Evolutionary conservation across 2,113 vertebrate genomes (phyloP).

Genomic region (Melanerpes formicivorus): DNA sequence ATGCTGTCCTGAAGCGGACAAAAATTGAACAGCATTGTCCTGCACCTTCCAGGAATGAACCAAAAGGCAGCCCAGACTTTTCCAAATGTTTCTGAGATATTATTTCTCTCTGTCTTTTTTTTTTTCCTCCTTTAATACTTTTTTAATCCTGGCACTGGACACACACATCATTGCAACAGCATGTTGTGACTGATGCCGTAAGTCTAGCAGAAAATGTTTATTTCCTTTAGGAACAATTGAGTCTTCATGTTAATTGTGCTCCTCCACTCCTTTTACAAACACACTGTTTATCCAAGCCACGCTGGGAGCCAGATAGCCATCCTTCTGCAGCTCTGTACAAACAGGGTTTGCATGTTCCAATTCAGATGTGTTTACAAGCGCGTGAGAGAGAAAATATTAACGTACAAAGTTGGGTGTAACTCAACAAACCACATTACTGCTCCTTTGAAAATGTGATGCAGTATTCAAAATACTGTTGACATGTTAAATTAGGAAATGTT

Average conservation of each 20-base stretch:
- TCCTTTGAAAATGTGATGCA: conserved; percentile 25
- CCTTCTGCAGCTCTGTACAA: background rate
- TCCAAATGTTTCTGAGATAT: background rate
- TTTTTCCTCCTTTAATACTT: background rate
- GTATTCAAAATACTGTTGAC: conserved; percentile 41
- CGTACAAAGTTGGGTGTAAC: conserved; percentile 2
- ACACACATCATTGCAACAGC: background rate
- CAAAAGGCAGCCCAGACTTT: background rate
- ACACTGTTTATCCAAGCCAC: background rate
- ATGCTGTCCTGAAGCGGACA: background rate
- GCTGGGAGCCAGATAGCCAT: background rate
- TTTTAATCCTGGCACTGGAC: background rate
- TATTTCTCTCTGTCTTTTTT: background rate
- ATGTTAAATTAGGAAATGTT: conserved; percentile 15
- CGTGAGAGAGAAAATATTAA: conserved; percentile 15
- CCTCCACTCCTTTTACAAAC: background rate
- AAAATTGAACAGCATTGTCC: background rate
- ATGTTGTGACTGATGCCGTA: background rate
- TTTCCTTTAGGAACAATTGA: background rate
- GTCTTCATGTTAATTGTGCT: background rate
- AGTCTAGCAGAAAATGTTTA: background rate
- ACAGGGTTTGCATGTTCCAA: background rate
- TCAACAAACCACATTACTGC: conserved; percentile 17
- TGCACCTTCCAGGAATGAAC: background rate
- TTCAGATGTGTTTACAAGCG: background rate